phyloP scores from a whole-genome alignment of 2,113 vertebrate genomes.

The Gambusia holbrooki region DNA sequence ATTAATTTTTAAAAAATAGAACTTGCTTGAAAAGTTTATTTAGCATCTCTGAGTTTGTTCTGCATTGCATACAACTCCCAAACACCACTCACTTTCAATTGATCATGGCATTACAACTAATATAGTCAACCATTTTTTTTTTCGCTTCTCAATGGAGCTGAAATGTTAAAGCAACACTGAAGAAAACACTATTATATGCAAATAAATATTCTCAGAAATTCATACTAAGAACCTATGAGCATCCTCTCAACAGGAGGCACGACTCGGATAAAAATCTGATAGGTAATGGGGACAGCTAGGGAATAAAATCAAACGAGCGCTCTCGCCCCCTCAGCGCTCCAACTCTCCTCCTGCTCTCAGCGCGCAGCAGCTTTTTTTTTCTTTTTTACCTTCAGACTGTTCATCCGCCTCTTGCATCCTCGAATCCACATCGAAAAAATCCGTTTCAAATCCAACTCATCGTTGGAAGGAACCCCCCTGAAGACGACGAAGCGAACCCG shows the following conservation, averaged over 20 bases:
- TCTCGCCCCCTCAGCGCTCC: conserved; percentile 46
- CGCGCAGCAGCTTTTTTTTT: conserved; percentile 13
- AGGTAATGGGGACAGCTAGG: conserved; percentile 19
- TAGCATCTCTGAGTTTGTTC: neutral
- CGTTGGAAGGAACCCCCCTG: conserved; percentile 42
- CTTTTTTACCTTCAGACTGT: conserved; percentile 79
- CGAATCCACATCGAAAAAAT: conserved; percentile 78
- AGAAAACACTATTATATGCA: neutral
- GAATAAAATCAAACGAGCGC: conserved; percentile 42
- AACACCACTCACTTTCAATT: conserved; percentile 13
- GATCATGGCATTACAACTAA: conserved; percentile 9
- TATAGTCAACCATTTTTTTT: conserved; percentile 47
- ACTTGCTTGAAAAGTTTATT: neutral
- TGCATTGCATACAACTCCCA: neutral
- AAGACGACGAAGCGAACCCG: conserved; percentile 31
- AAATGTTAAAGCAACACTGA: conserved; percentile 1
- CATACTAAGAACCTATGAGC: conserved; percentile 6
- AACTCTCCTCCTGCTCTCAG: conserved; percentile 55
- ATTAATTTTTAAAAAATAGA: neutral
- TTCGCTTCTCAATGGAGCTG: conserved; percentile 19
- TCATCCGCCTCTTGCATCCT: conserved; percentile 82
- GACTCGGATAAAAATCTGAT: neutral
- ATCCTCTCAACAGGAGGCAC: neutral
- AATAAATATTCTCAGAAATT: neutral
- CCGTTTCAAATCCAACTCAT: conserved; percentile 70